Evolutionary conservation across 1,140 invertebrate species (phyloP), one percentile per base, ranked within the genome.

Genomic region (Drusus annulatus): DNA sequence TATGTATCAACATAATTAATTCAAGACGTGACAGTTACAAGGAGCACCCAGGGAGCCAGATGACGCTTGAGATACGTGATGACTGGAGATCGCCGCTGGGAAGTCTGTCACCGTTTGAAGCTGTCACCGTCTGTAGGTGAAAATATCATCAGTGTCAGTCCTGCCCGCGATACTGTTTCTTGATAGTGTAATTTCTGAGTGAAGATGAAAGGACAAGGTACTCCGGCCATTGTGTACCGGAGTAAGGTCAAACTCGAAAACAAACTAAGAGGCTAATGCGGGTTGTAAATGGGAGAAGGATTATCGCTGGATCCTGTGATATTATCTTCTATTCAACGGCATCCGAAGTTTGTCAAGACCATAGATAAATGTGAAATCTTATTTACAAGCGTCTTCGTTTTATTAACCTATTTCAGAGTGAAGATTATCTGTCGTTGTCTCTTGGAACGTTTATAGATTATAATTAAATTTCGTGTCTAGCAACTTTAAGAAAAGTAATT

Each of bases 21-120:
- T 78, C 45, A 54, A 78, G 62, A 68, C 62, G 62, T 65, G 62
- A 65, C 76, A 68, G 76, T 78, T 19, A 54, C 62, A 68, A 65
- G 76, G 60, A 52, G 36, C 21, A 15, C 51, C 23, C 8, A 13
- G 31, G 13, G 54, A 58, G 50, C 62, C 25, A 78, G 76, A 78
- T 78, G 76, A 54, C 62, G 69, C 62, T 78, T 15, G 62, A 78
- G 76, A 78, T 78, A 78, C 45, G 23, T 50, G 50, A 51, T 21
- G 76, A 56, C 52, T 25, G 31, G 62, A 25, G 76, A 78, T 56
- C 17, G 75, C 75, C 56, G 17, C 15, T 58, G 50, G 62, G 58
- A 63, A 45, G 45, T 68, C 68, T 50, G 45, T 68, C 68, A 52
- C 17, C 68, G 62, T 19, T 10, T 28, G 62, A 65, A 60, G 15